Evolutionary conservation across 2,797 vertebrate species (phyloP).

Genomic region (Phrynocephalus guinanensis): DNA sequence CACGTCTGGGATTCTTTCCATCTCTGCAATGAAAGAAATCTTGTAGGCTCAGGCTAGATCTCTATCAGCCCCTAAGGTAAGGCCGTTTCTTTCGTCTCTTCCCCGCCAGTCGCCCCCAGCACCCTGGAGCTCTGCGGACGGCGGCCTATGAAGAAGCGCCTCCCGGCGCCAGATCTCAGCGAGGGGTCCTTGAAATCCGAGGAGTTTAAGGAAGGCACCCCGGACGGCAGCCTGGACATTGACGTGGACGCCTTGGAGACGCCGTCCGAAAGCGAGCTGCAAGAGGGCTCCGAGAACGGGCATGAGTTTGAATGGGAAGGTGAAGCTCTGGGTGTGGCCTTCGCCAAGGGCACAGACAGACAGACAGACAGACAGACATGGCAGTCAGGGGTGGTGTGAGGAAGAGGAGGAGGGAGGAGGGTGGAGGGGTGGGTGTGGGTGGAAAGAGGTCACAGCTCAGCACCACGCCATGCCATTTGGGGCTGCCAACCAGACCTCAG

Average conservation of each 20-base stretch:
- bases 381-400: no score
- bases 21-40: no score
- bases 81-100: neutral
- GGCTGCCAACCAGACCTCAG: neutral
- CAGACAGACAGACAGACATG: no score
- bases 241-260: conserved; percentile 87
- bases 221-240: conserved; percentile 77
- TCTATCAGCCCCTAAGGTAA: no score
- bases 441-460: neutral
- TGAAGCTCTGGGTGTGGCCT: conserved; percentile 39
- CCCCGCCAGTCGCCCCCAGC: conserved; percentile 71
- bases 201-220: conserved; percentile 56
- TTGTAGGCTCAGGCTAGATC: no score
- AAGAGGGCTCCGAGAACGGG: conserved; percentile 75
- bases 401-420: neutral
- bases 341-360: no score
- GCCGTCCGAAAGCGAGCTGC: conserved; percentile 84
- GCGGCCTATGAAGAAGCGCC: conserved; percentile 77
- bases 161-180: conserved; percentile 77
- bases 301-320: conserved; percentile 88
- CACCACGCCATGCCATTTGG: neutral
- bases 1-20: no score
- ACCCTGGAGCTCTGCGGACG: conserved; percentile 78
- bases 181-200: conserved; percentile 65
- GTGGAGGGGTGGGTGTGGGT: neutral